A percentile compares a stretch with the other conserved stretches of the same genome.
phyloP scores from a whole-genome alignment of 2,797 vertebrate species.

The Sebastes diploproa region DNA sequence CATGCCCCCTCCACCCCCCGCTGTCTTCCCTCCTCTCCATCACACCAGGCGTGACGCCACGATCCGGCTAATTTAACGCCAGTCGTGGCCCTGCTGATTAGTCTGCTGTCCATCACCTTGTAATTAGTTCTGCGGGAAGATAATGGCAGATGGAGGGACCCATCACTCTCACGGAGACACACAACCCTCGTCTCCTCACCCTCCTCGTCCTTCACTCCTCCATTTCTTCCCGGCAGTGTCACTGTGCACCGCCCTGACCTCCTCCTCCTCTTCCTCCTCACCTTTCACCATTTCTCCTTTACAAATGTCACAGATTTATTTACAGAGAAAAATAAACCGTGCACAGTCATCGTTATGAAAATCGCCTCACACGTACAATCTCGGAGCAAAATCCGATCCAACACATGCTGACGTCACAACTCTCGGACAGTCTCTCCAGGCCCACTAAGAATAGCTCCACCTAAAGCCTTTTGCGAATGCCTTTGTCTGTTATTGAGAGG shows the following conservation, averaged over 20 bases:
- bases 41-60: constrained; percentile 46
- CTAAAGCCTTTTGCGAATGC: constrained; percentile 27
- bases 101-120: constrained; percentile 72
- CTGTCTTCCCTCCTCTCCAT: constrained; percentile 33
- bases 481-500: constrained; percentile 45
- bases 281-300: constrained; percentile 7
- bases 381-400: not conserved
- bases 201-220: constrained; percentile 2
- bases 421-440: constrained; percentile 30
- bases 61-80: constrained; percentile 70
- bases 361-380: constrained; percentile 2
- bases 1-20: not conserved
- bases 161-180: constrained; percentile 52
- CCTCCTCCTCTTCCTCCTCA: constrained; percentile 18
- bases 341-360: not conserved
- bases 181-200: constrained; percentile 9
- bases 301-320: constrained; percentile 7
- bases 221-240: not conserved
- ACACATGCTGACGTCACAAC: constrained; percentile 25
- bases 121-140: constrained; percentile 77
- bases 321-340: constrained; percentile 3
- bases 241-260: not conserved
- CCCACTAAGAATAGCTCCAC: constrained; percentile 60
- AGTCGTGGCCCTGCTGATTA: constrained; percentile 67
- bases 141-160: constrained; percentile 58